Base-by-base conservation (phyloP, 2,113 vertebrate genomes). In the Chascanopsetta lugubris region DNA sequence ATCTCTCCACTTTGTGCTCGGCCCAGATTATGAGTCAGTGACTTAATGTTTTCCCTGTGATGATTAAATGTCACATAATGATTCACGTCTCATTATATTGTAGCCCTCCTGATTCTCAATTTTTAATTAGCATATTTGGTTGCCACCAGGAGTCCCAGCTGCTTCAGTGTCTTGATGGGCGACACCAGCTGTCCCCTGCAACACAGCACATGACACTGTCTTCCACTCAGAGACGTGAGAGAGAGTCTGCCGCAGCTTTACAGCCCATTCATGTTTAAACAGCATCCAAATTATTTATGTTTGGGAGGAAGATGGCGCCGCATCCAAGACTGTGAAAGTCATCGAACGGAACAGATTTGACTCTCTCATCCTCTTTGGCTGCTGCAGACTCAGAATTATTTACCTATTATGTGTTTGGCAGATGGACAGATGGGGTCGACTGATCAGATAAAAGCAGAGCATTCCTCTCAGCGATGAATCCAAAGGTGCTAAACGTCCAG, bases 81-180 rank as follows among this genome's bases (percentile, higher is more conserved):
- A 64, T 49, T 67, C 65, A 64, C 65, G 66, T 64, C 76, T 83
- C 64, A 68, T 84, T 81, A 64, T 74, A 63, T 27, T 34, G 57
- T 57, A 64, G 45, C 53, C 29, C 72, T 73, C 62, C 59, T 64
- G 49, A 72, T 72, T 17, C 50, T 61, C 27, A 30, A 53, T 70
- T 77, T 80, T 72, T 75, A 69, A 83, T 76, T 66, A 76, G 68
- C 69, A 59, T 70, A 45, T 81, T 79, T 74, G 58, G 57, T 78
- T 26, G 46, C 71, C 69, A 65, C 63, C 61, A 70, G 63, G 62
- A 73, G 38, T 66, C 50, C 66, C 71, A 80, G 85, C 80, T 84
- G 82, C 61, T 78, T 71, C 43, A 69, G 51, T 43, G 29, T 69
- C 36, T 64, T 76, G 50, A 82, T 78, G 48, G 42, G 57, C 4